phyloP scores from a whole-genome alignment of 2,797 vertebrate species.

The Odontamblyopus lacepedii region DNA sequence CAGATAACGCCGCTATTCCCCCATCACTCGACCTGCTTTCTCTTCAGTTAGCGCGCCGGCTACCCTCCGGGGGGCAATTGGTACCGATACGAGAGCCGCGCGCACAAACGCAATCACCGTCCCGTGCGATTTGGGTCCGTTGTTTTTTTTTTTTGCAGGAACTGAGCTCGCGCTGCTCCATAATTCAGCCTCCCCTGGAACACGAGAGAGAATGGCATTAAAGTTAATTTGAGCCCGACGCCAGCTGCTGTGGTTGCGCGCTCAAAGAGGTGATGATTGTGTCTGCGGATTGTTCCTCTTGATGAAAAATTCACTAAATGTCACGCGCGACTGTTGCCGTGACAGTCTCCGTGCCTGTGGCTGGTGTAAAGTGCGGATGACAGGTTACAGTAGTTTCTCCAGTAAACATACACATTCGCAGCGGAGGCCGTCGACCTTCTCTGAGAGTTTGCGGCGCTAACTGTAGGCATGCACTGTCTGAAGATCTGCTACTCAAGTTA shows the following conservation, averaged over 20 bases:
- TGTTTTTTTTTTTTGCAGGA: slow-evolving; percentile 42
- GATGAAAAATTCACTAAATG: slow-evolving; percentile 37
- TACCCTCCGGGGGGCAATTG: slow-evolving; percentile 70
- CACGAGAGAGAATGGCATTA: slow-evolving; percentile 66
- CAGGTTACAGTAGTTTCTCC: too few species aligned
- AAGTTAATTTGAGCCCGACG: slow-evolving; percentile 55
- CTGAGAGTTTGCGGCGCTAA: too few species aligned
- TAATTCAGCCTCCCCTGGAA: slow-evolving; percentile 56
- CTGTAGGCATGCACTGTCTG: too few species aligned
- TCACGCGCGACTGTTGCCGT: slow-evolving; percentile 41
- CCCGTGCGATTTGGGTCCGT: slow-evolving; percentile 60
- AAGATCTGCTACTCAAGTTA: too few species aligned
- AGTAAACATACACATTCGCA: too few species aligned
- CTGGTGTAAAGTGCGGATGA: slow-evolving; percentile 9
- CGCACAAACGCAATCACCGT: slow-evolving; percentile 64
- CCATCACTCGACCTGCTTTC: slow-evolving; percentile 72
- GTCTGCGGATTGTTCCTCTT: slow-evolving; percentile 30
- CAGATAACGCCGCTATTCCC: slow-evolving; percentile 73
- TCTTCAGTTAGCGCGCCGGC: slow-evolving; percentile 61
- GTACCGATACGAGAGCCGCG: slow-evolving; percentile 61
- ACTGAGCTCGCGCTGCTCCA: slow-evolving; percentile 53
- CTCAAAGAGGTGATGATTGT: slow-evolving; percentile 41
- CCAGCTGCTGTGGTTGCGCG: slow-evolving; percentile 45
- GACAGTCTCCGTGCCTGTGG: slow-evolving; percentile 8
- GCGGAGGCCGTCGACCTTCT: too few species aligned